Conservation (phyloP, 2,113 vertebrate genomes). For the Ciconia maguari region DNA sequence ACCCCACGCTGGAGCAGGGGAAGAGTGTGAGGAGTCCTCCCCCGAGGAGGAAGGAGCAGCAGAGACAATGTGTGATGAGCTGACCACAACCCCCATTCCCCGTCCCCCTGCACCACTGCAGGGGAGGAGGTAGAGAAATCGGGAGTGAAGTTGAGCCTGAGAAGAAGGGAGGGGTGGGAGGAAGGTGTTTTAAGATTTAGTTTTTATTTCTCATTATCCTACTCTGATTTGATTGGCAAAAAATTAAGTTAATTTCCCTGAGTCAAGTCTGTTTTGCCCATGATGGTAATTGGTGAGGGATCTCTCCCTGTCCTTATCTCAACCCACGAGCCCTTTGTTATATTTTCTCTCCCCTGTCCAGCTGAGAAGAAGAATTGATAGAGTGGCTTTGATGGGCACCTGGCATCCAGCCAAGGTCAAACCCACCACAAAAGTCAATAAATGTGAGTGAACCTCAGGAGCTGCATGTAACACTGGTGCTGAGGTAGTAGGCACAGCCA, state of each 20-base stretch:
- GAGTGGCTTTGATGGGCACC: neutral
- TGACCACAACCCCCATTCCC: neutral
- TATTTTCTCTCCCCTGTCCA: neutral
- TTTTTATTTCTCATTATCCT: neutral
- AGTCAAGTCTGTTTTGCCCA: neutral
- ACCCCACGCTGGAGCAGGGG: neutral
- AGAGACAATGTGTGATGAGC: neutral
- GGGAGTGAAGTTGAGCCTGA: neutral
- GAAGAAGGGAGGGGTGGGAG: neutral
- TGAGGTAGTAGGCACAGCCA: neutral
- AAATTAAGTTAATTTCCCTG: neutral
- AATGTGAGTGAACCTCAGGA: neutral
- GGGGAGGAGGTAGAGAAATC: neutral
- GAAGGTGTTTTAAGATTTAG: neutral
- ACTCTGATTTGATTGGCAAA: neutral
- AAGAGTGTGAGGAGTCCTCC: neutral
- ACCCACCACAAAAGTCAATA: neutral
- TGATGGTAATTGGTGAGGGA: neutral
- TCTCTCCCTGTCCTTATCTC: neutral
- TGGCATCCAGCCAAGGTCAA: neutral
- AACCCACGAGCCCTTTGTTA: neutral
- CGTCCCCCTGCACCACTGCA: fast-evolving
- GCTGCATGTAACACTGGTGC: neutral
- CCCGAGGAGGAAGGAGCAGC: neutral
- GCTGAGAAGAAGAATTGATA: neutral